Evolutionary conservation across 1,140 invertebrate genomes (phyloP).

Genomic region (Drosophila navojoa): DNA sequence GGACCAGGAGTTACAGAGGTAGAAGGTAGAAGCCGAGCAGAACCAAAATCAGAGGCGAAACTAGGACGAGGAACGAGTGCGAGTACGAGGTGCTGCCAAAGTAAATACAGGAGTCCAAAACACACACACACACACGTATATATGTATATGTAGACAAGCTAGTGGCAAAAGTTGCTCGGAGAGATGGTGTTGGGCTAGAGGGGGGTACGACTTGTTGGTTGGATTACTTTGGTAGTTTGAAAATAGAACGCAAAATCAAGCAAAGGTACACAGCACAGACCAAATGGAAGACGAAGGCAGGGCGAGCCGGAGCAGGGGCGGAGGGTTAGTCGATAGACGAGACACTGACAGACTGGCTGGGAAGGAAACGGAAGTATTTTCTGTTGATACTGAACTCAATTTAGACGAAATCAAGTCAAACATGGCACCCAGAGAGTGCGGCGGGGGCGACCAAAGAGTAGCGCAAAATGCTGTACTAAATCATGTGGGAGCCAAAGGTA

Average conservation of each 20-base stretch:
- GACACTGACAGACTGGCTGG: slow-evolving; percentile 46
- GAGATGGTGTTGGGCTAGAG: not conserved
- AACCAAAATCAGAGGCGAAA: slow-evolving; percentile 18
- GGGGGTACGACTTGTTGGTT: slow-evolving; percentile 36
- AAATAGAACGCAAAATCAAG: slow-evolving; percentile 61
- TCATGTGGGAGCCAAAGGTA: slow-evolving; percentile 76
- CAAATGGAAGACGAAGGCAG: not conserved
- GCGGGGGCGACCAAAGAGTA: not conserved
- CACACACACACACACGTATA: slow-evolving; percentile 19
- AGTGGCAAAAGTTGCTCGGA: slow-evolving; percentile 31
- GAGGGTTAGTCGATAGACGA: slow-evolving; percentile 3
- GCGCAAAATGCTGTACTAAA: slow-evolving; percentile 72
- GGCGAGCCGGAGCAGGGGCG: not conserved
- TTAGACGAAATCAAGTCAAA: slow-evolving; percentile 82
- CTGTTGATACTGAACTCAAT: slow-evolving; percentile 82
- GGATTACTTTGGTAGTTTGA: slow-evolving; percentile 35
- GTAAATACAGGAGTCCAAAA: slow-evolving; percentile 62
- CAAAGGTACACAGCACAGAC: slow-evolving; percentile 66
- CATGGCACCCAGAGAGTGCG: slow-evolving; percentile 46
- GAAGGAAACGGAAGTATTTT: slow-evolving; percentile 80
- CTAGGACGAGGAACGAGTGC: slow-evolving; percentile 31
- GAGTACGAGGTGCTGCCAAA: slow-evolving; percentile 63
- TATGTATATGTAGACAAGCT: slow-evolving; percentile 25
- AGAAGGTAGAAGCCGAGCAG: not conserved
- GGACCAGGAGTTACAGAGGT: not conserved